Percentiles rank a stretch among this genome's conserved stretches.
These are phyloP conservation scores for Solenopsis invicta DNA, from an alignment of 1,140 invertebrate genomes.

Conservation along the genomic window DNA sequence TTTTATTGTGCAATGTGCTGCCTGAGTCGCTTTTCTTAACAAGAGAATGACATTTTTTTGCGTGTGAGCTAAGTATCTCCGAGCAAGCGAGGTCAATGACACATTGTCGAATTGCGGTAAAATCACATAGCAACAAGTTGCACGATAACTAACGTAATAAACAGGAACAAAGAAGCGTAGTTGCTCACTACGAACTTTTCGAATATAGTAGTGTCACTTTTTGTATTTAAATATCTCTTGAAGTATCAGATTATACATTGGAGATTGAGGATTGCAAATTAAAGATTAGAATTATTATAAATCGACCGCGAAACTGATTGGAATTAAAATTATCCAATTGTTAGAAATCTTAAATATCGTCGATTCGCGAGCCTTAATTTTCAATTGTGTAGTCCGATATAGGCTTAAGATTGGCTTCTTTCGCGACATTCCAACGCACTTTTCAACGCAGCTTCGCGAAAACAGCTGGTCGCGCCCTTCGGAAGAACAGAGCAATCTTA, in stretches of 20 bases:
- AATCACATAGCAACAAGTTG: neutral
- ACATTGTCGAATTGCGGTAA: neutral
- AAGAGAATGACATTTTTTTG: neutral
- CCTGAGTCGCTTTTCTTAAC: no score
- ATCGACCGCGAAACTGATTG: no score
- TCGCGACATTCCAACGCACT: neutral
- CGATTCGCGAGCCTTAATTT: no score
- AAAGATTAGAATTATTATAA: no score
- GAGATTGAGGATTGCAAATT: no score
- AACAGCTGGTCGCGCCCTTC: neutral
- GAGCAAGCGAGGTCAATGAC: neutral
- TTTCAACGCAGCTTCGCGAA: neutral
- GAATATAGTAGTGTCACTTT: slow-evolving; percentile 4
- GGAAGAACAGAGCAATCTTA: neutral
- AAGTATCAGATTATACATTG: no score
- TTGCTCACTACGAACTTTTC: neutral
- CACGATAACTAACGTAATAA: neutral
- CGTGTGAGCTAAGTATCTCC: neutral
- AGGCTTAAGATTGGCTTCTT: neutral
- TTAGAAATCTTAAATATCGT: no score
- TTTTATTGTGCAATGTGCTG: no score
- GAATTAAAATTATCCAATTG: no score
- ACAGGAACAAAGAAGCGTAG: neutral
- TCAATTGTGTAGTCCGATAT: no score
- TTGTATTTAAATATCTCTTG: neutral